Evolutionary conservation across 2,797 vertebrate species (phyloP), one percentile per base, ranked within the genome.

Genomic region (Platalea minor): DNA sequence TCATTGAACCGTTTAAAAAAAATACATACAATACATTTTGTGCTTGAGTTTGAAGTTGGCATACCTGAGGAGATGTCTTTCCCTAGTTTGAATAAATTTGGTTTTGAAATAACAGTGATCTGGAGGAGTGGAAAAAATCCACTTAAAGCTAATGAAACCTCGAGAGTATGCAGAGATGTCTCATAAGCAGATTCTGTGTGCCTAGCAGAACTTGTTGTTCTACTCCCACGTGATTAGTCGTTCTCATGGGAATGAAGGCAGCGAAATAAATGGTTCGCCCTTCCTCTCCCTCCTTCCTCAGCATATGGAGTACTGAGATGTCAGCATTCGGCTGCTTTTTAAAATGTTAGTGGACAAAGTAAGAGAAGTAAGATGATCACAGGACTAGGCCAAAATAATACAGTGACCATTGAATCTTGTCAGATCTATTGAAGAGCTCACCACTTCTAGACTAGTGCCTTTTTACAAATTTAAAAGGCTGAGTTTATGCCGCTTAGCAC

Each of bases 191-290:
- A 87, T 94, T 96, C 81, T 46, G 78, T 88, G 64, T 86, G 95
- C 89, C 91, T 93, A 91, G 95, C 79, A 95, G 92, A 96, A 97
- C 96, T 96, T 96, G 95, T 96, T 96, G 96, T 97, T 96, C 95
- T 93, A 93, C 95, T 96, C 95, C 95, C 94, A 95, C 69, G 5
- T 96, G 96, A 96, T 96, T 94, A 85, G 79, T 61, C 0, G 76
- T 94, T 97, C 96, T 96, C 96, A 78, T 96, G 94, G 91, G 96
- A 97, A 95, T 95, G 89, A 91, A 93, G 48, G 74, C 63, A 94
- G 67, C 3, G 17, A 96, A 95, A 93, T 67, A 94, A 94, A 91
- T 46, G 51, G 33, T 92, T 91, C 50, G 88, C 43, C 17, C n/a
- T 93, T 45, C 8, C 35, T 89, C 50, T 80, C 15, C 17, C 51